phyloP scores from a whole-genome alignment of 2,113 vertebrate genomes.

The Gopherus evgoodei region DNA sequence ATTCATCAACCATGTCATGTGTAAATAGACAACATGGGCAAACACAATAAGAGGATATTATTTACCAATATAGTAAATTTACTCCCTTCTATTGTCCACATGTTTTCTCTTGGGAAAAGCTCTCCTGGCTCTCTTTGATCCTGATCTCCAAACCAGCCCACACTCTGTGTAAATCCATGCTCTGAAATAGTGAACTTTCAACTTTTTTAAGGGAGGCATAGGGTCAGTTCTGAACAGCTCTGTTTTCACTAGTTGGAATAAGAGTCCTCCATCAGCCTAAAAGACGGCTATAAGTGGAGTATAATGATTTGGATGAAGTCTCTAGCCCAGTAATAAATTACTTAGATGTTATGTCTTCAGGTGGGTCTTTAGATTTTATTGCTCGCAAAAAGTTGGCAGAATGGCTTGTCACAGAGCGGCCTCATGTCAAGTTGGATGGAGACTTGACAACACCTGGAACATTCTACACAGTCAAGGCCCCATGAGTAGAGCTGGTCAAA shows the following conservation, averaged over 20 bases:
- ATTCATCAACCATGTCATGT: neutral
- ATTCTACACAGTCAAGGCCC: neutral
- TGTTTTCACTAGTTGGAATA: conserved; percentile 17
- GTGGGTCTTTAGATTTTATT: neutral
- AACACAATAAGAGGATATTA: neutral
- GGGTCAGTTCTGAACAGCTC: neutral
- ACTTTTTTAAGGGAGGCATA: neutral
- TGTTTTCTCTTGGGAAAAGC: neutral
- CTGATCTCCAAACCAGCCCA: neutral
- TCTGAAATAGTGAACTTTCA: neutral
- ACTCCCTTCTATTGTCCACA: neutral
- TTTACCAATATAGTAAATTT: neutral
- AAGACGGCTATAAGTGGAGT: conserved; percentile 30
- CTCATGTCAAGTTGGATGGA: neutral
- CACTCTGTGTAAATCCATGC: neutral
- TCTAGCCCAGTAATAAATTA: conserved; percentile 37
- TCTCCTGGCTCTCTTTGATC: neutral
- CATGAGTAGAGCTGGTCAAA: neutral
- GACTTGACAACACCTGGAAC: neutral
- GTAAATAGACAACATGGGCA: neutral
- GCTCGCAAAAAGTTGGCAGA: neutral
- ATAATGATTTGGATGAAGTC: conserved; percentile 28
- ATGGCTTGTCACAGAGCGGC: neutral
- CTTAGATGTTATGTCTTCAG: conserved; percentile 10
- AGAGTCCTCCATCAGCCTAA: conserved; percentile 37